Conservation (phyloP, 2,113 vertebrate species). For the Rhinichthys klamathensis region DNA sequence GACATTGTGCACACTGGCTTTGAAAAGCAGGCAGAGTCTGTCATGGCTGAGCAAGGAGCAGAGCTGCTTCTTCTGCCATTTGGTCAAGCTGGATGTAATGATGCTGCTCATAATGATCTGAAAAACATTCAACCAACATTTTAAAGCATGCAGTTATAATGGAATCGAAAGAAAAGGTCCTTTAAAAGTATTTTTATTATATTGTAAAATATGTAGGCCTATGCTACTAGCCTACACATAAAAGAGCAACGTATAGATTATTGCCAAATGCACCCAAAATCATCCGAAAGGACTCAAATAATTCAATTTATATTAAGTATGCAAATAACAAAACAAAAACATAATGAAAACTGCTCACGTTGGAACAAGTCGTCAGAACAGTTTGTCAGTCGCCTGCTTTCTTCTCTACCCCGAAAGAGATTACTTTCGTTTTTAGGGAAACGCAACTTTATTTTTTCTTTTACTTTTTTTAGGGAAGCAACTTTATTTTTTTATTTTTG, state of each 20-base stretch:
- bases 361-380: not conserved
- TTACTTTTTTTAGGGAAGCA: too few relatives aligned
- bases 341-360: not conserved
- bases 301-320: not conserved
- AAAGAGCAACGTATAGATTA: not conserved
- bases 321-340: not conserved
- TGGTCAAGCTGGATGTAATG: conserved; percentile 51
- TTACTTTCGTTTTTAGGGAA: not conserved
- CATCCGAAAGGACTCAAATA: not conserved
- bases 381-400: not conserved
- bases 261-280: not conserved
- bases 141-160: not conserved
- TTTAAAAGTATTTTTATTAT: not conserved
- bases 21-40: conserved; percentile 65
- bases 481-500: not conserved
- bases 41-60: conserved; percentile 45
- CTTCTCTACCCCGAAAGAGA: not conserved
- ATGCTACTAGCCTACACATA: not conserved
- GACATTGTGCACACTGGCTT: conserved; percentile 61
- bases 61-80: conserved; percentile 56
- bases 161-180: not conserved
- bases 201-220: not conserved
- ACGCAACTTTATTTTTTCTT: too few relatives aligned
- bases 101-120: conserved; percentile 48
- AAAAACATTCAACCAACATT: not conserved